These are phyloP conservation scores for Paracanthobrama guichenoti DNA, from an alignment of 2,113 vertebrate genomes.

Conservation along the genomic window DNA sequence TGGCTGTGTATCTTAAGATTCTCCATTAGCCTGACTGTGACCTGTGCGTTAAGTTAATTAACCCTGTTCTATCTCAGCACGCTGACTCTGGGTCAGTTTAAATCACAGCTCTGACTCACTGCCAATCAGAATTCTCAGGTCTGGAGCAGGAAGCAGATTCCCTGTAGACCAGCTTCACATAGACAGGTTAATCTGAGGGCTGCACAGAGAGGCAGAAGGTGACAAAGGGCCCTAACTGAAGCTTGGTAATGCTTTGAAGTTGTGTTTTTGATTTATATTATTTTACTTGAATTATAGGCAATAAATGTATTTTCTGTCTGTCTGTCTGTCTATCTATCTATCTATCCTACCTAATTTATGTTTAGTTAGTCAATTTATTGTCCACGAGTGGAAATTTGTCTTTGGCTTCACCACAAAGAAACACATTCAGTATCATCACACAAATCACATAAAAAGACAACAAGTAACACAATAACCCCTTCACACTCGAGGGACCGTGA, in stretches of 20 bases:
- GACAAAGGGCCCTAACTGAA: slow-evolving; percentile 69
- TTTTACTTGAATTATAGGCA: slow-evolving; percentile 61
- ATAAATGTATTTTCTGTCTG: slow-evolving; percentile 26
- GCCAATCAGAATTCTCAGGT: slow-evolving; percentile 74
- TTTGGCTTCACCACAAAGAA: too few relatives aligned
- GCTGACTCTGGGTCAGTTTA: slow-evolving; percentile 71
- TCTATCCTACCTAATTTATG: too few relatives aligned
- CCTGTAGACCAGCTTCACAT: slow-evolving; percentile 59
- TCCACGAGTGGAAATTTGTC: too few relatives aligned
- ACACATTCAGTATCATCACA: too few relatives aligned
- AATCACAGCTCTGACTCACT: slow-evolving; percentile 72
- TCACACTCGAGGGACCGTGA: too few relatives aligned
- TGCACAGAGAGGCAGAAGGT: slow-evolving; percentile 58
- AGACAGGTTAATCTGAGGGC: slow-evolving; percentile 75
- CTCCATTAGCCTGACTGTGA: slow-evolving; percentile 72
- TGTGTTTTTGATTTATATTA: slow-evolving; percentile 69
- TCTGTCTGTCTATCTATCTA: too few relatives aligned
- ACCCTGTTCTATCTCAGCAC: slow-evolving; percentile 63
- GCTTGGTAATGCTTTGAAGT: slow-evolving; percentile 56
- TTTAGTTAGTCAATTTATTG: too few relatives aligned
- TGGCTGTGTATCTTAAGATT: slow-evolving; percentile 65
- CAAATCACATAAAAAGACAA: too few relatives aligned
- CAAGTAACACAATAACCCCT: too few relatives aligned
- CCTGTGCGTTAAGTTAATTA: slow-evolving; percentile 74
- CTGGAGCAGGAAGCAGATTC: slow-evolving; percentile 64